Evolutionary conservation across 2,797 vertebrate species (phyloP), one percentile per base, ranked within the genome.

Genomic region (Phalanger gymnotis): DNA sequence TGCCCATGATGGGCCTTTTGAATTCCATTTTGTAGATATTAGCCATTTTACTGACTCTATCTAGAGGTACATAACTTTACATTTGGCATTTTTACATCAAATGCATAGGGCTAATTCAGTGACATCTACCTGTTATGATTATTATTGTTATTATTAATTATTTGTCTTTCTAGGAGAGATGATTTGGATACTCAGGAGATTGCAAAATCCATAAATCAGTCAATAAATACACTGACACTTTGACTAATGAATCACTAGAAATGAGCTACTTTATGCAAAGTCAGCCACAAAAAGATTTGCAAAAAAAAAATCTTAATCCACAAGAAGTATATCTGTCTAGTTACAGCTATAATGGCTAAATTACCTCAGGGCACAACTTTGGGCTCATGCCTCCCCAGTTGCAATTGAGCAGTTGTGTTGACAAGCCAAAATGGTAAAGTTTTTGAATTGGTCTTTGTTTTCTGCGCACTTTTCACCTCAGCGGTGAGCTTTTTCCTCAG

Each of bases 301-400:
- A 57, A 57, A 57, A 30, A 28, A n/a, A 95, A 94, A 90, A 87
- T 94, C 91, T 93, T 92, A 95, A 96, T 95, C 92, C 66, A 57
- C 14, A 53, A 2, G 3, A 92, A 94, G 40, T 93, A 53, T 90
- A 53, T 31, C 87, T 94, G 53, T n/a, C 93, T 16, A 34, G 51
- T 96, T 94, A 95, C 16, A 27, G 81, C 2, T n/a, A 95, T 19
- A 31, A n/a, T 91, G 92, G 89, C 61, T 94, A 87, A 95, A 91
- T 56, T 90, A 57, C 54, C 52, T 27, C 57, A 87, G 58, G 30
- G 91, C 6, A 58, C 3, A 30, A 10, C 19, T 47, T 87, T 90
- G 81, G 31, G 90, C 93, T 4, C 91, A 54, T 95, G 10, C 61
- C 31, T 93, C 28, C 87, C 93, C 40, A 54, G 16, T 54, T 22